These are phyloP conservation scores for Sinohyriopsis cumingii DNA, from an alignment of 2,888 invertebrate genomes.

Conservation along the genomic window DNA sequence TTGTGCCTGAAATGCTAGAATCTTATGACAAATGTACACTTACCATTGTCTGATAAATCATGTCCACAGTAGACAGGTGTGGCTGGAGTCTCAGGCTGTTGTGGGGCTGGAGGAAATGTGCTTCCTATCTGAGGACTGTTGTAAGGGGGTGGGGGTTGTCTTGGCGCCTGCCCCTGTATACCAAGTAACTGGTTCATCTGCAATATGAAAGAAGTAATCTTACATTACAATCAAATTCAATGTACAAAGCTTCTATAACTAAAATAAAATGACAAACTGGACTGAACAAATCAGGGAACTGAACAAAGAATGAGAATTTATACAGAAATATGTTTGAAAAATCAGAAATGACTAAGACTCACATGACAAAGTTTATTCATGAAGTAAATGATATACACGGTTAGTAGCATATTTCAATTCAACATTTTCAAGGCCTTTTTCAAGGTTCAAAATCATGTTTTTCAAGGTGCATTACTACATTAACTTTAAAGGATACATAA, in stretches of 20 bases:
- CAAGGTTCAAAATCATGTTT: too few relatives aligned
- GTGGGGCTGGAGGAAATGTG: slow-evolving; percentile 9
- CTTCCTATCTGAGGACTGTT: slow-evolving; percentile 25
- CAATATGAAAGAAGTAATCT: neutral
- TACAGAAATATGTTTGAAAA: too few relatives aligned
- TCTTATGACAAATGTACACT: slow-evolving; percentile 9
- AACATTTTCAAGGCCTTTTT: too few relatives aligned
- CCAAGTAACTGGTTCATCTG: slow-evolving; percentile 48
- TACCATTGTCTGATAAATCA: slow-evolving; percentile 88
- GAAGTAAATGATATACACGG: too few relatives aligned
- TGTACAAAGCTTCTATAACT: too few relatives aligned
- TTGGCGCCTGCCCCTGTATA: slow-evolving; percentile 22
- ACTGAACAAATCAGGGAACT: too few relatives aligned
- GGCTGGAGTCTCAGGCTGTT: slow-evolving; percentile 17
- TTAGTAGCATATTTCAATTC: too few relatives aligned
- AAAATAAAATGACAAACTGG: too few relatives aligned
- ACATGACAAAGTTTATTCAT: slow-evolving; percentile 23
- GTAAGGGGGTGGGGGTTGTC: slow-evolving; percentile 38
- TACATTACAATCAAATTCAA: neutral
- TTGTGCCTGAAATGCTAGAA: neutral
- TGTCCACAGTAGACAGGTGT: slow-evolving; percentile 76
- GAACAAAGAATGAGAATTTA: too few relatives aligned
- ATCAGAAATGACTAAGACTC: slow-evolving; percentile 60
- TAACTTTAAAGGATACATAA: too few relatives aligned
- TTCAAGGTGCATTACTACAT: too few relatives aligned